Evolutionary conservation across 2,888 invertebrate species (phyloP).

Genomic region (Acleris sparsana): DNA sequence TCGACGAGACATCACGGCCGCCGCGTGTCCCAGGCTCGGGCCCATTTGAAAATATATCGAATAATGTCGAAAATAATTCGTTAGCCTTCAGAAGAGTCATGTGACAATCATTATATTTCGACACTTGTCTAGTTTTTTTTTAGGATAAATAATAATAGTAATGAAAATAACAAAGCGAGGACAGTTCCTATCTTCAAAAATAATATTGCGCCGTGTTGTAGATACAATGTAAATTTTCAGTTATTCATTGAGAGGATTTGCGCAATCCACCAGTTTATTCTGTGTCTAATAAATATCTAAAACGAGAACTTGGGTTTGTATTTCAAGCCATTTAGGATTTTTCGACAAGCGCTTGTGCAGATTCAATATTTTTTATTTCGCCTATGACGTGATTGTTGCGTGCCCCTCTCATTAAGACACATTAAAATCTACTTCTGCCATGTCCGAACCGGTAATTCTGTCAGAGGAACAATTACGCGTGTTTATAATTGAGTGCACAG

Average conservation of each 20-base stretch:
- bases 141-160: conserved; percentile 1
- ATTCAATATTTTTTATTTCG: conserved; percentile 6
- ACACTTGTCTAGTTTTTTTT: conserved; percentile 17
- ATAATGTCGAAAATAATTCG: conserved; percentile 32
- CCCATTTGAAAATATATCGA: conserved; percentile 32
- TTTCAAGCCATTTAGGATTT: not conserved
- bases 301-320: too few species aligned
- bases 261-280: too few species aligned
- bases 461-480: not conserved
- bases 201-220: too few species aligned
- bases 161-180: too few species aligned
- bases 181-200: too few species aligned
- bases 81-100: conserved; percentile 25
- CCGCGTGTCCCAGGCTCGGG: conserved; percentile 41
- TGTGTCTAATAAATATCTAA: too few species aligned
- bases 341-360: conserved; percentile 7
- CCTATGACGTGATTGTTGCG: conserved; percentile 13
- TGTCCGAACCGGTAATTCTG: conserved; percentile 5
- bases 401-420: conserved; percentile 25
- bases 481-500: not conserved
- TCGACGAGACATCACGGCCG: conserved; percentile 47
- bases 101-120: conserved; percentile 31
- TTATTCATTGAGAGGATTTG: too few species aligned
- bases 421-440: conserved; percentile 22
- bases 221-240: too few species aligned